Evolutionary conservation across 2,113 vertebrate species (phyloP).

Genomic region (Xenotilapia leptura): DNA sequence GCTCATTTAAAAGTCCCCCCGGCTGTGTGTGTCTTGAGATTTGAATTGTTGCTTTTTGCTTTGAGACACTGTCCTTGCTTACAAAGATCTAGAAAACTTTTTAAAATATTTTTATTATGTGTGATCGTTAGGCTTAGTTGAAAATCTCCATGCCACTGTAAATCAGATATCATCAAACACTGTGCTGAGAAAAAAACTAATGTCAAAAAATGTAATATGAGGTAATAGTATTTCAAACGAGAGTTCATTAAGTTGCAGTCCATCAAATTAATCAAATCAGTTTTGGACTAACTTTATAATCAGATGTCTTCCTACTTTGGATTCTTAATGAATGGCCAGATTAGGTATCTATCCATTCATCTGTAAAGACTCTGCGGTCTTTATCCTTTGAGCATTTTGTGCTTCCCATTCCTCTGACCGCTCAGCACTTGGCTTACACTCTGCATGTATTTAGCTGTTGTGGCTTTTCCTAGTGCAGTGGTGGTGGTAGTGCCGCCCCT

Average conservation of each 20-base stretch:
- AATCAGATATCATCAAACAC: background rate
- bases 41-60: background rate
- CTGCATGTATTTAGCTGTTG: background rate
- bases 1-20: background rate
- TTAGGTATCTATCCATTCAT: background rate
- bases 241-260: background rate
- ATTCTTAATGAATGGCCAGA: background rate
- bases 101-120: background rate
- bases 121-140: background rate
- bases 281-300: background rate
- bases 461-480: background rate
- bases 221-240: background rate
- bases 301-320: background rate
- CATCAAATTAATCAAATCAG: background rate
- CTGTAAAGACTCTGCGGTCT: background rate
- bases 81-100: background rate
- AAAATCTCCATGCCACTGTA: background rate
- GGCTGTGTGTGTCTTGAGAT: background rate
- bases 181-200: background rate
- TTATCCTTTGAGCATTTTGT: background rate
- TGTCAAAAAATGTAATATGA: background rate
- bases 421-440: background rate
- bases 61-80: background rate
- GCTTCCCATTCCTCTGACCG: background rate
- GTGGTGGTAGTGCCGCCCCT: background rate